Percentiles rank a stretch among this genome's conserved stretches.
phyloP scores from a whole-genome alignment of 2,113 vertebrate genomes.

The Psilopsiagon aurifrons region DNA sequence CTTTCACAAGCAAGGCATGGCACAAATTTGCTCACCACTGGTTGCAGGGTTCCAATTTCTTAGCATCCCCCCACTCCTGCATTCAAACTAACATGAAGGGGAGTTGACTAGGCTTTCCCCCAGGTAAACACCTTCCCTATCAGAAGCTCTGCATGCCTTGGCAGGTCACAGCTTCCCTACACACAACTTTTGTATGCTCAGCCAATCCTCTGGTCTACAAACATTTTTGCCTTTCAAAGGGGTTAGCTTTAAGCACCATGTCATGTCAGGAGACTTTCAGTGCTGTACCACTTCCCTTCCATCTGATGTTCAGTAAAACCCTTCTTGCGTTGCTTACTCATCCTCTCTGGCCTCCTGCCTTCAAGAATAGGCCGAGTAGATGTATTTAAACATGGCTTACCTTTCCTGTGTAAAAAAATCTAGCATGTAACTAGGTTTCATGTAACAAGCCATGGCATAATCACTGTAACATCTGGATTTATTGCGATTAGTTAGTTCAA shows the following conservation, averaged over 20 bases:
- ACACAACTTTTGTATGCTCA: neutral
- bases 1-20: fast-evolving
- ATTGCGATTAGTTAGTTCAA: neutral
- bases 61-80: neutral
- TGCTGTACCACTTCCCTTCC: neutral
- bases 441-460: neutral
- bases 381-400: neutral
- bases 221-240: neutral
- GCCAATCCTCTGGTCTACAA: neutral
- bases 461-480: neutral
- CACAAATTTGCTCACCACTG: neutral
- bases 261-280: neutral
- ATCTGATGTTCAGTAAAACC: neutral
- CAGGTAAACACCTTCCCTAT: neutral
- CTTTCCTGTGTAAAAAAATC: neutral
- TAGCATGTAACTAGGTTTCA: neutral
- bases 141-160: neutral
- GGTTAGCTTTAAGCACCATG: neutral
- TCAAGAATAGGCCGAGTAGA: neutral
- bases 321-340: neutral
- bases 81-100: neutral
- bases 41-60: neutral
- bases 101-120: neutral
- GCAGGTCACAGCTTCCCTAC: neutral
- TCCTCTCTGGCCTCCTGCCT: neutral